Evolutionary conservation across 2,888 invertebrate species (phyloP), one percentile per base, ranked within the genome.

Genomic region (Plebejus argus): DNA sequence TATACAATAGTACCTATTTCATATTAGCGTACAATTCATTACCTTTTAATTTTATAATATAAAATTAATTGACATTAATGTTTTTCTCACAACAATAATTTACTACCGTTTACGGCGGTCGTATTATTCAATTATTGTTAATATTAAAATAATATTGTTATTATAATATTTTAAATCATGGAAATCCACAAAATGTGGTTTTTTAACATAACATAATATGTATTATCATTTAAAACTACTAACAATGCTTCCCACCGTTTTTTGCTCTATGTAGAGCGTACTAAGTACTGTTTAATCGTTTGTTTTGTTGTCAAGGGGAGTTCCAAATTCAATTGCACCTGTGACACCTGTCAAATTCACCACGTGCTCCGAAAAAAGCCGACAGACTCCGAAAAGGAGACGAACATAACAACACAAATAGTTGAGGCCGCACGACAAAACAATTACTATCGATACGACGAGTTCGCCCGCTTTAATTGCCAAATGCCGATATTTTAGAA

Each of bases 291-390:
- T 23, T 23, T 61, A 23, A 23, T 61, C 23, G 3, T 23, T 61
- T 66, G 5, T 33, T 10, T 66, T 66, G 28, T 7, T 66, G 28
- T 28, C 4, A 18, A 18, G 53, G 18, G 18, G 61, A 28, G 76
- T 78, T 76, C 66, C 39, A 76, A 77, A 75, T 76, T 78, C 75
- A 78, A 83, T 84, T 84, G 83, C 85, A 90, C 85, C 87, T 91
- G 88, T 88, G 88, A 88, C 85, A 90, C 85, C 87, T 91, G 88
- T 88, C 88, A 88, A 85, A 83, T 78, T 79, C 79, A 86, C 89
- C 93, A 92, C 90, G 92, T 92, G 92, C 85, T 84, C 86, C 91
- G 92, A 84, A 86, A 84, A 86, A 80, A 78, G 78, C 85, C 92
- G 91, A 91, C 80, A 79, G 80, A 61, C 70, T 53, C 84, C 90